A percentile compares a stretch with the other conserved stretches of the same genome.
phyloP scores from a whole-genome alignment of 2,888 invertebrate species.

The Pseudococcus jackbeardsleyi region DNA sequence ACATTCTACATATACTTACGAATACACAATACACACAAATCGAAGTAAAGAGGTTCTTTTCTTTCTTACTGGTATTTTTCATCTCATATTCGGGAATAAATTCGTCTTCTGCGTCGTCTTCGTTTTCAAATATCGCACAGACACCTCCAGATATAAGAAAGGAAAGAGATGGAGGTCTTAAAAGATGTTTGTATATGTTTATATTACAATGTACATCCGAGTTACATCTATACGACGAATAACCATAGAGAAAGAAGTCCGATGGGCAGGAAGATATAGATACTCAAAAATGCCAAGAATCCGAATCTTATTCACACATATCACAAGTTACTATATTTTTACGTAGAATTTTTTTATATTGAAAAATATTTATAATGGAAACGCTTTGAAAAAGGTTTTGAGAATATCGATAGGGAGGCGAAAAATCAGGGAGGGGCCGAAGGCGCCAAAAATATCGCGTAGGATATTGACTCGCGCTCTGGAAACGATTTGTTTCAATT shows the following conservation, averaged over 20 bases:
- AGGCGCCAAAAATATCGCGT: background rate
- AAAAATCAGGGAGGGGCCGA: background rate
- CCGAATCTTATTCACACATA: background rate
- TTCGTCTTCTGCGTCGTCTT: background rate
- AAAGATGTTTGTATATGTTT: background rate
- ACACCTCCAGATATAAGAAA: background rate
- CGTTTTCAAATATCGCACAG: too few species aligned
- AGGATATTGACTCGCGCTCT: background rate
- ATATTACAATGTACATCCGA: background rate
- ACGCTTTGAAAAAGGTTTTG: background rate
- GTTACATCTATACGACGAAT: background rate
- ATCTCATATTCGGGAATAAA: background rate
- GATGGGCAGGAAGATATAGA: background rate
- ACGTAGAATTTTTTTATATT: background rate
- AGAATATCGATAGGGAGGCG: background rate
- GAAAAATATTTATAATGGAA: slow-evolving; percentile 3
- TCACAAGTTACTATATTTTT: background rate
- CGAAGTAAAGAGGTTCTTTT: background rate
- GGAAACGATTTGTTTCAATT: slow-evolving; percentile 10
- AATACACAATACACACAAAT: background rate
- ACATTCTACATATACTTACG: background rate
- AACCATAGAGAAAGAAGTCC: background rate
- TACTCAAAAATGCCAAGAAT: background rate
- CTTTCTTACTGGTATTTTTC: background rate
- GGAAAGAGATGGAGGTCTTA: background rate